These are phyloP conservation scores for Elachura formosa DNA, from an alignment of 2,113 vertebrate genomes.

Conservation along the genomic window DNA sequence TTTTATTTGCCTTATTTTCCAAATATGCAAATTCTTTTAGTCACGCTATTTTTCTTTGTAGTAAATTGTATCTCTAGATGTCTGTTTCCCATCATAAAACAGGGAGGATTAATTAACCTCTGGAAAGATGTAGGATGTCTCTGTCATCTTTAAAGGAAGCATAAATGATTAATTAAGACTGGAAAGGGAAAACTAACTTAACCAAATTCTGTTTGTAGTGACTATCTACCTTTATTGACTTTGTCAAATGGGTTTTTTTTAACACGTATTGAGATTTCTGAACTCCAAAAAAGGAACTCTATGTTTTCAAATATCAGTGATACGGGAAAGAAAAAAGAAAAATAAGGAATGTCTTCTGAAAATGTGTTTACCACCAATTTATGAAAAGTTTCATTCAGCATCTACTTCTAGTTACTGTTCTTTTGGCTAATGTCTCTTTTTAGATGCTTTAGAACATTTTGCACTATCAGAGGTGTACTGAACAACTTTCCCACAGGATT, in stretches of 20 bases:
- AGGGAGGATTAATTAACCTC: neutral
- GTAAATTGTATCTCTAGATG: neutral
- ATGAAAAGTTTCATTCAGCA: neutral
- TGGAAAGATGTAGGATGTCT: neutral
- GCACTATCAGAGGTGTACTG: neutral
- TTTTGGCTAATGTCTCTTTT: neutral
- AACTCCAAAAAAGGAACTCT: neutral
- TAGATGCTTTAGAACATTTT: neutral
- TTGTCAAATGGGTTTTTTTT: neutral
- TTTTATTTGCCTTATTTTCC: conserved; percentile 7
- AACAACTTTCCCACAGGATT: neutral
- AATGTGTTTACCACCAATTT: neutral
- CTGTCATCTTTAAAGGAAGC: neutral
- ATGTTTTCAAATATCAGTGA: neutral
- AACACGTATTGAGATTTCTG: neutral
- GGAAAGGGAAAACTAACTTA: neutral
- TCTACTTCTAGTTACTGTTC: neutral
- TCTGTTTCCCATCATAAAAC: neutral
- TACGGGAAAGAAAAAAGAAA: neutral
- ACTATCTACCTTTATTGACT: neutral
- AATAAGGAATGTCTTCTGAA: neutral
- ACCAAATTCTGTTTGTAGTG: neutral
- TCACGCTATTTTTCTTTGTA: neutral
- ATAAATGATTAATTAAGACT: neutral
- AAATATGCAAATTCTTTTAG: neutral